phyloP scores from a whole-genome alignment of 2,888 invertebrate species.

The Helicoverpa assulta region DNA sequence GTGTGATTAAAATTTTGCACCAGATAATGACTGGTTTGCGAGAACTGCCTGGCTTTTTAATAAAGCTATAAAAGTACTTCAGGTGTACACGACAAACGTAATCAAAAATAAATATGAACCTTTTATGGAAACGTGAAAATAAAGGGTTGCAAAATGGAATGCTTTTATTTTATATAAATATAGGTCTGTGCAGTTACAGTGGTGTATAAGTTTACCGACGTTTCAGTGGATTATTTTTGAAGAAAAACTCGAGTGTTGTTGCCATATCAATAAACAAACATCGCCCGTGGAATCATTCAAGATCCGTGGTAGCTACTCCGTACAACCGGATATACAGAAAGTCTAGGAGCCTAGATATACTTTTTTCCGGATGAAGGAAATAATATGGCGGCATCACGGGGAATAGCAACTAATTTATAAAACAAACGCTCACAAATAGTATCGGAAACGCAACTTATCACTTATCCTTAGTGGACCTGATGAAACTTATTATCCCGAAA shows the following conservation, averaged over 20 bases:
- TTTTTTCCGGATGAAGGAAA: too few species aligned
- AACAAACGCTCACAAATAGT: conserved; percentile 35
- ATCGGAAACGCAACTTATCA: conserved; percentile 59
- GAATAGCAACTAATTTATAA: conserved; percentile 53
- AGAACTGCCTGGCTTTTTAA: conserved; percentile 26
- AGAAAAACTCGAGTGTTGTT: background rate
- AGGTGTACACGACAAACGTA: background rate
- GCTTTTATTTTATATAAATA: background rate
- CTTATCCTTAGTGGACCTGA: conserved; percentile 56
- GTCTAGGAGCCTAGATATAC: too few species aligned
- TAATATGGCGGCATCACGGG: background rate
- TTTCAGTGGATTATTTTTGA: background rate
- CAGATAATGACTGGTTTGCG: conserved; percentile 36
- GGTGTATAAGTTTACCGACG: background rate
- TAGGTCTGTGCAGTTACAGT: background rate
- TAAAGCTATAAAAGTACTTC: conserved; percentile 12
- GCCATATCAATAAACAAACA: background rate
- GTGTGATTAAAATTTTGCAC: conserved; percentile 47
- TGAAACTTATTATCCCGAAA: conserved; percentile 59
- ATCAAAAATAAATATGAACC: conserved; percentile 2
- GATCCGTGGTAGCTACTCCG: too few species aligned
- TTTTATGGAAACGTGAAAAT: background rate
- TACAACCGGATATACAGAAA: too few species aligned
- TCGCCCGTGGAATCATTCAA: too few species aligned
- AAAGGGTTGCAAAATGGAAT: too few species aligned